Conservation (phyloP, 1,140 invertebrate species). For the Akabosia matsudoensis region DNA sequence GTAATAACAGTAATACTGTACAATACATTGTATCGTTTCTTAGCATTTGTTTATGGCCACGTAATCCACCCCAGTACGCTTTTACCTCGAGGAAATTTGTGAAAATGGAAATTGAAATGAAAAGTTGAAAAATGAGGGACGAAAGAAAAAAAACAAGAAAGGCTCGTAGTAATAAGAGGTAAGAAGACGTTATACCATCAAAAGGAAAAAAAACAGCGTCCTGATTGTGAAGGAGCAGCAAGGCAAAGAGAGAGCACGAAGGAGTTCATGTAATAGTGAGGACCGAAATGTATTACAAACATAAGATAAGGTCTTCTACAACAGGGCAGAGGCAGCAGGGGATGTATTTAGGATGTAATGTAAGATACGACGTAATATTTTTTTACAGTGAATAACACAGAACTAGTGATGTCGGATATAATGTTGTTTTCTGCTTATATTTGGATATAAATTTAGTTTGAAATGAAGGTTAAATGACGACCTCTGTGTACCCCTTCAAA, state of each 20-base stretch:
- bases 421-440: too few species aligned
- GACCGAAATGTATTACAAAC: not conserved
- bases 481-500: slow-evolving; percentile 2
- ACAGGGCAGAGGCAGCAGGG: slow-evolving; percentile 9
- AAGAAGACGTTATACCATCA: not conserved
- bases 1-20: not conserved
- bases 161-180: not conserved
- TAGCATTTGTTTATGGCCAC: too few species aligned
- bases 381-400: not conserved
- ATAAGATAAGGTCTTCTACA: too few species aligned
- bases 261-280: too few species aligned
- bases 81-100: slow-evolving; percentile 20
- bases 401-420: not conserved
- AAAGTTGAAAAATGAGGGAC: slow-evolving; percentile 20
- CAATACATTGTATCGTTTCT: not conserved
- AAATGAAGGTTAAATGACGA: slow-evolving; percentile 1
- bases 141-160: slow-evolving; percentile 18
- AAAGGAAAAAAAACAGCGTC: too few species aligned
- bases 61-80: too few species aligned
- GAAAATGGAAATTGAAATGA: slow-evolving; percentile 24
- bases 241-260: too few species aligned
- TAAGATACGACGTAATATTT: not conserved
- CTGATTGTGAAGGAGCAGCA: too few species aligned
- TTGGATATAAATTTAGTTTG: not conserved
- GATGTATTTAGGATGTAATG: not conserved